Evolutionary conservation across 2,113 vertebrate genomes (phyloP).

Genomic region (Globicephala melas): DNA sequence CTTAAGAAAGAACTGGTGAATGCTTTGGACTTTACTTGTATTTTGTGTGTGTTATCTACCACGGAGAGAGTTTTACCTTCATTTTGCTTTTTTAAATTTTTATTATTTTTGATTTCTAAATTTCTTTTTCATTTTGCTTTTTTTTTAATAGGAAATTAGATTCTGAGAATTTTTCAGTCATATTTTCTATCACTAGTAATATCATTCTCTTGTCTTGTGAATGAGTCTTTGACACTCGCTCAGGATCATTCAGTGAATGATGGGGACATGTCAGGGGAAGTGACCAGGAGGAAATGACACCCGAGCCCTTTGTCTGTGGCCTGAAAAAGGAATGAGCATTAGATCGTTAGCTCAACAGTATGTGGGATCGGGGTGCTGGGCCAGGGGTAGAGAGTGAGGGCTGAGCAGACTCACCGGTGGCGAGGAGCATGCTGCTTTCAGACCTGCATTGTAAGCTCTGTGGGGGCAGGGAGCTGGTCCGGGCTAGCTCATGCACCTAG

Average conservation of each 20-base stretch:
- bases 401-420: fast-evolving
- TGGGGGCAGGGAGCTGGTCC: not conserved
- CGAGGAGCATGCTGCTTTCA: too few species aligned
- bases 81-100: not conserved
- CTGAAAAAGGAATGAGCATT: not conserved
- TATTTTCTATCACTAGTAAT: not conserved
- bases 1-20: not conserved
- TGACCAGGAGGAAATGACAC: not conserved
- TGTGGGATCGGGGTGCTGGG: not conserved
- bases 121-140: not conserved
- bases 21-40: not conserved
- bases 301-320: not conserved
- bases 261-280: not conserved
- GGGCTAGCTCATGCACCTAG: not conserved
- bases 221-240: not conserved
- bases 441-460: not conserved
- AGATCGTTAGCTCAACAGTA: not conserved
- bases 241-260: not conserved
- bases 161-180: not conserved
- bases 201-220: not conserved
- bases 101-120: too few species aligned
- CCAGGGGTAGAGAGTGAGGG: fast-evolving
- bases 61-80: not conserved
- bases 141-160: not conserved
- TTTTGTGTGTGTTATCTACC: not conserved